These are phyloP conservation scores for Notolepis coatsorum DNA, from an alignment of 2,797 vertebrate genomes.

Conservation along the genomic window DNA sequence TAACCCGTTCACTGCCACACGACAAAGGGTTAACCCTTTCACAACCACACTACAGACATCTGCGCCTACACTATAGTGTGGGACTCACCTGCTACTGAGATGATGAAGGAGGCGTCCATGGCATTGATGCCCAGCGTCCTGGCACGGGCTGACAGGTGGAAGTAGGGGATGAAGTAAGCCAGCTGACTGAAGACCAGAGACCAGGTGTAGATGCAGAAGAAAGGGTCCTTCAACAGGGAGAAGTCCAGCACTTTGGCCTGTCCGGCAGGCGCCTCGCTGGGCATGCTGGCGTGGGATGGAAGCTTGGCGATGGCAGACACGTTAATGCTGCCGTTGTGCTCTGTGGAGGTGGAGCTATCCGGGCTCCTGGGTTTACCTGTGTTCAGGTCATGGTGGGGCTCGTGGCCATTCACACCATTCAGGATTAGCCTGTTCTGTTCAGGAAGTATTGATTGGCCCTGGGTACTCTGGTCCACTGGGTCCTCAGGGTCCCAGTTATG, in stretches of 20 bases:
- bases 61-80: too few relatives aligned
- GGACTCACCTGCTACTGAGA: conserved; percentile 90
- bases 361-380: conserved; percentile 51
- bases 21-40: too few relatives aligned
- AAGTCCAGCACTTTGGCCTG: conserved; percentile 85
- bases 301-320: conserved; percentile 63
- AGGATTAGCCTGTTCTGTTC: conserved; percentile 73
- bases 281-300: conserved; percentile 48
- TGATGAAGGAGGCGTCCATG: conserved; percentile 93
- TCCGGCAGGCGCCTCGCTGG: conserved; percentile 40
- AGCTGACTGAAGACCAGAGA: conserved; percentile 93
- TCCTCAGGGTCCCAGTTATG: conserved; percentile 58
- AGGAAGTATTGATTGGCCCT: conserved; percentile 50
- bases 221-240: conserved; percentile 88
- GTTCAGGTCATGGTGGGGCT: conserved; percentile 53
- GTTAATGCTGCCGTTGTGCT: conserved; percentile 69
- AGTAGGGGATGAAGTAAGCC: conserved; percentile 92
- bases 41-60: too few relatives aligned
- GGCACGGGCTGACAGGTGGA: conserved; percentile 92
- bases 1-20: too few relatives aligned
- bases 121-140: conserved; percentile 87
- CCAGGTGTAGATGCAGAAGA: conserved; percentile 94
- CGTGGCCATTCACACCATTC: conserved; percentile 57
- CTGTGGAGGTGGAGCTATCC: conserved; percentile 48
- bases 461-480: conserved; percentile 42